Evolutionary conservation across 2,888 invertebrate species (phyloP).

Genomic region (Tetramorium bicarinatum): DNA sequence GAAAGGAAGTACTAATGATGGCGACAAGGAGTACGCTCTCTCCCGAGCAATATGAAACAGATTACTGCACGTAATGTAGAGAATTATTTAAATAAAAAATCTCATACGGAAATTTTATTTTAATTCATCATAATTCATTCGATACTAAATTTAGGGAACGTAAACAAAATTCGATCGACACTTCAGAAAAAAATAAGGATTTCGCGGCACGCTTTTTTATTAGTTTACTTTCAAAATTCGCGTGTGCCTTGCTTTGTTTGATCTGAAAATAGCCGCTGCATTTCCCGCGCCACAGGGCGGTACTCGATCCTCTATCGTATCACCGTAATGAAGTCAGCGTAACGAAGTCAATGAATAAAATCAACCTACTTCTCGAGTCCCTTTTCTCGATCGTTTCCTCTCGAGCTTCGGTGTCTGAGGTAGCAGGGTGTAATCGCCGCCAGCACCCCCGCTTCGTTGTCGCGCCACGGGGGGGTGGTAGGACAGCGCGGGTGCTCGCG

Average conservation of each 20-base stretch:
- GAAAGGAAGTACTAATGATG: conserved; percentile 10
- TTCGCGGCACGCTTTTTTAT: neutral
- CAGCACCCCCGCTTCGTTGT: conserved; percentile 82
- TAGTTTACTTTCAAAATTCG: neutral
- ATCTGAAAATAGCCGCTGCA: conserved; percentile 9
- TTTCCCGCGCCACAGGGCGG: neutral
- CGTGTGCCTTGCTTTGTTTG: neutral
- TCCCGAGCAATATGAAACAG: neutral
- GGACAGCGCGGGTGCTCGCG: conserved; percentile 76
- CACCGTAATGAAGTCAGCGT: conserved; percentile 19
- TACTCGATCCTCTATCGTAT: conserved; percentile 20
- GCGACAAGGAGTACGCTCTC: neutral
- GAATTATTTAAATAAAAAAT: conserved; percentile 8
- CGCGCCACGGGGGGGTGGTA: conserved; percentile 79
- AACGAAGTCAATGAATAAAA: conserved; percentile 19
- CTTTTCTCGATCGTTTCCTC: conserved; percentile 83
- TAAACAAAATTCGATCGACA: neutral
- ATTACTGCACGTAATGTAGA: neutral
- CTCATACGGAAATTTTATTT: neutral
- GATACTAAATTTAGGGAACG: neutral
- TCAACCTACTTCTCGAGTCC: conserved; percentile 81
- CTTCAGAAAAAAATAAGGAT: neutral
- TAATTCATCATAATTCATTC: neutral
- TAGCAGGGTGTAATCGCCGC: conserved; percentile 84
- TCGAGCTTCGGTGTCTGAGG: conserved; percentile 84